Evolutionary conservation across 1,140 invertebrate genomes (phyloP).

Genomic region (Orussus abietinus): DNA sequence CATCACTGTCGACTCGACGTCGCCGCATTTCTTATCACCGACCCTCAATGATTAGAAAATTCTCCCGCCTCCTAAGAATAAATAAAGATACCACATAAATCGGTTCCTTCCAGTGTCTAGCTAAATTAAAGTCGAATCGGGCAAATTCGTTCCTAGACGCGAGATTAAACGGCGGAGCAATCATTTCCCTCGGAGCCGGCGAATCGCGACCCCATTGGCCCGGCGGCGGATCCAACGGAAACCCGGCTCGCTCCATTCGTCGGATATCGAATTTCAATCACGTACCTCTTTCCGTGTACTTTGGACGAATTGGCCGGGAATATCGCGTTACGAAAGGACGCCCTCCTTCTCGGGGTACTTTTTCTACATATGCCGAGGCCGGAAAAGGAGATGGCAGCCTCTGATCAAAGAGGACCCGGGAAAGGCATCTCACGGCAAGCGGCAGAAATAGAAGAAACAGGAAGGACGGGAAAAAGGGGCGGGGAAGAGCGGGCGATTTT

Average conservation of each 20-base stretch:
- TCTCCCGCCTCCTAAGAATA: too few species aligned
- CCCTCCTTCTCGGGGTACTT: too few species aligned
- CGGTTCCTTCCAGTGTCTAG: too few species aligned
- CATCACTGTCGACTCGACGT: too few species aligned
- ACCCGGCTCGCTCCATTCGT: conserved; percentile 5
- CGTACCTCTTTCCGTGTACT: conserved; percentile 24
- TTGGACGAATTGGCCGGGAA: conserved; percentile 24
- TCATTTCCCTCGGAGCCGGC: neutral
- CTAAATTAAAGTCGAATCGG: too few species aligned
- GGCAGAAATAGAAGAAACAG: conserved; percentile 4
- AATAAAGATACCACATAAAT: too few species aligned
- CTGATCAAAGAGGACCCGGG: conserved; percentile 2
- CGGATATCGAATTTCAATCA: conserved; percentile 34
- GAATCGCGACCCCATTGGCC: neutral
- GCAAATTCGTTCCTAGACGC: neutral
- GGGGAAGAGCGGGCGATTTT: conserved; percentile 13
- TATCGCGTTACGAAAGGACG: too few species aligned
- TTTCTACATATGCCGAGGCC: too few species aligned
- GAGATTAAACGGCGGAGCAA: neutral
- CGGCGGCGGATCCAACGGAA: conserved; percentile 1
- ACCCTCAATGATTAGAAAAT: too few species aligned
- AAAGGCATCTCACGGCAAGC: conserved; percentile 1
- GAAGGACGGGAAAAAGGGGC: conserved; percentile 17
- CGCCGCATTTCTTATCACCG: too few species aligned
- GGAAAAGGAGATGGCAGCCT: too few species aligned